These are phyloP conservation scores for Tachyglossus aculeatus DNA, from an alignment of 2,797 vertebrate species.

Conservation along the genomic window DNA sequence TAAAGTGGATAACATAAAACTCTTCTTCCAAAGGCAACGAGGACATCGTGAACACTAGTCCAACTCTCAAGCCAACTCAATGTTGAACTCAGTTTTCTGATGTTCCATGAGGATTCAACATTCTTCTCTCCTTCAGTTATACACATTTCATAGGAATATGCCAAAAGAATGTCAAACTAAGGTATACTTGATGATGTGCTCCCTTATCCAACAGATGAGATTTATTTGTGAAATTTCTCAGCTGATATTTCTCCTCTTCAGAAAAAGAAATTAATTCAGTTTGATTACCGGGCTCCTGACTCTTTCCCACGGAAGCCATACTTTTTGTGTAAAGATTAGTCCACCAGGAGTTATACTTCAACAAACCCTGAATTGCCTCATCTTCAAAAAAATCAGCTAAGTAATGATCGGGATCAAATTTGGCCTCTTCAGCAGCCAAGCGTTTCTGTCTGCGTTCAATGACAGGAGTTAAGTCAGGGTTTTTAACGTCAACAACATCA, in stretches of 20 bases:
- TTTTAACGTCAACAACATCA: slow-evolving; percentile 88
- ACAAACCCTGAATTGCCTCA: slow-evolving; percentile 77
- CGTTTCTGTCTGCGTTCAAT: slow-evolving; percentile 80
- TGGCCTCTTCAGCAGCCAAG: slow-evolving; percentile 78
- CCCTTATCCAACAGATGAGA: slow-evolving; percentile 88
- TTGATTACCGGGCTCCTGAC: slow-evolving; percentile 35
- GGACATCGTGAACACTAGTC: slow-evolving; percentile 81
- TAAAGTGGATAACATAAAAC: slow-evolving; percentile 89
- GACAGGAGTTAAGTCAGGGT: slow-evolving; percentile 84
- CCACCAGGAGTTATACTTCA: slow-evolving; percentile 91
- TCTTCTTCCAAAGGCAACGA: slow-evolving; percentile 92
- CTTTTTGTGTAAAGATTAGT: slow-evolving; percentile 59
- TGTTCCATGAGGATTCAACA: slow-evolving; percentile 94
- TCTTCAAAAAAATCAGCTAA: slow-evolving; percentile 92
- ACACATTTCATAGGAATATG: slow-evolving; percentile 87
- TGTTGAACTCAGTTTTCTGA: slow-evolving; percentile 92
- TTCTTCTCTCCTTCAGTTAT: slow-evolving; percentile 90
- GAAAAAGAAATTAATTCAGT: slow-evolving; percentile 75
- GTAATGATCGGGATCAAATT: slow-evolving; percentile 94
- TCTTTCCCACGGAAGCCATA: slow-evolving; percentile 41
- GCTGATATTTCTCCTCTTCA: slow-evolving; percentile 89
- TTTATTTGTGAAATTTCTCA: slow-evolving; percentile 90
- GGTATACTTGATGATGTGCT: slow-evolving; percentile 76
- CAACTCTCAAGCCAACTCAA: slow-evolving; percentile 95
- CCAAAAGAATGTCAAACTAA: slow-evolving; percentile 89